Evolutionary conservation across 2,113 vertebrate species (phyloP).

Genomic region (Sapayoa aenigma): DNA sequence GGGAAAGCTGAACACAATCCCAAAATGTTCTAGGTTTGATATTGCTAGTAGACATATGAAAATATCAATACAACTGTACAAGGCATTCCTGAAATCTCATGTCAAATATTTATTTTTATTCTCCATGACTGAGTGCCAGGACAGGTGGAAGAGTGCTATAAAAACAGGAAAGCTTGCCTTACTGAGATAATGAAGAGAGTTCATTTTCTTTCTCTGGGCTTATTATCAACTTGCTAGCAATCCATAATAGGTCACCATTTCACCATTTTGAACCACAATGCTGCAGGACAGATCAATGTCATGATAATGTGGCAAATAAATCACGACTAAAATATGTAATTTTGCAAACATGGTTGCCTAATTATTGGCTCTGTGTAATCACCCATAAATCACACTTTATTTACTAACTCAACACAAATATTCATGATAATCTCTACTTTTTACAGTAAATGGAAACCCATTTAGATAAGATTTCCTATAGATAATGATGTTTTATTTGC

Average conservation of each 20-base stretch:
- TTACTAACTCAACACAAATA: not conserved
- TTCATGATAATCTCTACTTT: not conserved
- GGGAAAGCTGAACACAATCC: not conserved
- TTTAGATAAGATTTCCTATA: not conserved
- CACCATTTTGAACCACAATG: not conserved
- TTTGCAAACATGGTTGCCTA: not conserved
- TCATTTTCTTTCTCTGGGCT: not conserved
- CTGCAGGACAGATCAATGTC: not conserved
- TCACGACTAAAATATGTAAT: not conserved
- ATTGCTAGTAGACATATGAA: not conserved
- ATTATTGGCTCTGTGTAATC: not conserved
- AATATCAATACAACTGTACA: not conserved
- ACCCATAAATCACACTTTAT: not conserved
- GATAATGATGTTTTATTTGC: not conserved
- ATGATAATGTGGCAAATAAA: not conserved
- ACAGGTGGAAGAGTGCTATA: not conserved
- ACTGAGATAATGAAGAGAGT: not conserved
- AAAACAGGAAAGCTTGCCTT: not conserved
- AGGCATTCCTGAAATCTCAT: not conserved
- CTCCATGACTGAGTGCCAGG: not conserved
- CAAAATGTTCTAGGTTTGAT: not conserved
- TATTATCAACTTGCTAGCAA: not conserved
- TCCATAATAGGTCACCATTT: not conserved
- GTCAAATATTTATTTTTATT: not conserved
- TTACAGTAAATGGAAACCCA: not conserved